Evolutionary conservation across 2,797 vertebrate genomes (phyloP).

Genomic region (Simalia tracyae): DNA sequence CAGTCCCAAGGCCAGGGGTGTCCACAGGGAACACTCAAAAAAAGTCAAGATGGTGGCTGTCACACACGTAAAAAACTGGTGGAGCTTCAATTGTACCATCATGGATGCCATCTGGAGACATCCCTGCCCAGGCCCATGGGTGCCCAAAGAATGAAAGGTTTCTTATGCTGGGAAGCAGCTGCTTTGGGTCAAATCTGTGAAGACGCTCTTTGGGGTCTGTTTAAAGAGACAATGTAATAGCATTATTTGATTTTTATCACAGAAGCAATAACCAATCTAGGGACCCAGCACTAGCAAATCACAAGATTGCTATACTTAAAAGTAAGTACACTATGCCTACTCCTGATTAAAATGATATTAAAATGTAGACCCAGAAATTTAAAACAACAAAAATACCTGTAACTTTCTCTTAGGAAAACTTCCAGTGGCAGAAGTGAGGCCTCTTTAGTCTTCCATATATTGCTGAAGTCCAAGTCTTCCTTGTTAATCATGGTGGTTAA

Average conservation of each 20-base stretch:
- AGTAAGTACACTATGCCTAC: not conserved
- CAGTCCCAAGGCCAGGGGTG: not conserved
- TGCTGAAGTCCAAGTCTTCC: not conserved
- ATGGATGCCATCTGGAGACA: no score
- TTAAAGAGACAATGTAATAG: not conserved
- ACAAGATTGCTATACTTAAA: not conserved
- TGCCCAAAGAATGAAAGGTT: no score
- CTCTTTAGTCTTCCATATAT: not conserved
- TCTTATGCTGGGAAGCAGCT: not conserved
- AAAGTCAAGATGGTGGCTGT: not conserved
- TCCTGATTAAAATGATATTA: not conserved
- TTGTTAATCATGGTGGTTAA: not conserved
- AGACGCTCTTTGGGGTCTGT: not conserved
- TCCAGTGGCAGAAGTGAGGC: not conserved
- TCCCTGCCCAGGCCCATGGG: no score
- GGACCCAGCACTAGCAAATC: not conserved
- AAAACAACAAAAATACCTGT: not conserved
- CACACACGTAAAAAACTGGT: not conserved
- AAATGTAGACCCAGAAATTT: not conserved
- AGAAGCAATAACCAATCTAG: not conserved
- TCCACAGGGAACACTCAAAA: no score
- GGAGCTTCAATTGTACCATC: not conserved
- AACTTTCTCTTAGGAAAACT: not conserved
- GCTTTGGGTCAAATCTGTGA: not conserved
- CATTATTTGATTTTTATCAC: not conserved